Evolutionary conservation across 2,113 vertebrate genomes (phyloP).

Genomic region (Pseudorectes ferrugineus): DNA sequence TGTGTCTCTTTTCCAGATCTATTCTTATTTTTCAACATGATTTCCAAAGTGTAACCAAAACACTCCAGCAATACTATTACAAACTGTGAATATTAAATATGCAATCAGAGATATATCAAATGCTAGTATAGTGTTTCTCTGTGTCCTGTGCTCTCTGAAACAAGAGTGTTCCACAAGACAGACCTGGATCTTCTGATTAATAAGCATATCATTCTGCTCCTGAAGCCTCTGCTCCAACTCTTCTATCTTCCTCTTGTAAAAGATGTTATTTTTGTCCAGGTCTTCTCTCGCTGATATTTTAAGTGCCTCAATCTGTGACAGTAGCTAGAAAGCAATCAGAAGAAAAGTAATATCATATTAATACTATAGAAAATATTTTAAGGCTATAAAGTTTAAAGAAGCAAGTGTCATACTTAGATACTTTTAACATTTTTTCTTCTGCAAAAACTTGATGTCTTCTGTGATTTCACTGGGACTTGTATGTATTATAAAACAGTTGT

Average conservation of each 20-base stretch:
- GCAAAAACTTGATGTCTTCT: not conserved
- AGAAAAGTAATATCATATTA: not conserved
- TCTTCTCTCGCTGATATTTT: slow-evolving; percentile 70
- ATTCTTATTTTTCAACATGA: not conserved
- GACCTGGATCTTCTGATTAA: slow-evolving; percentile 81
- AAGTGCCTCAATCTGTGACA: slow-evolving; percentile 75
- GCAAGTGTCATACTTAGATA: not conserved
- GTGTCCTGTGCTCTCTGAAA: not conserved
- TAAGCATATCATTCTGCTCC: slow-evolving; percentile 81
- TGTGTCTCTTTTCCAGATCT: not conserved
- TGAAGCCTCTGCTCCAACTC: slow-evolving; percentile 77
- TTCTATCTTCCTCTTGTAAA: slow-evolving; percentile 76
- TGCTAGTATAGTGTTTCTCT: not conserved
- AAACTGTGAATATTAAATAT: not conserved
- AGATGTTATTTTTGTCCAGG: slow-evolving; percentile 66
- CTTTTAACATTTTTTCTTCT: not conserved
- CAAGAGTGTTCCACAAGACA: not conserved
- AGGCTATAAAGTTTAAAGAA: not conserved
- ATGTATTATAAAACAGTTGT: not conserved
- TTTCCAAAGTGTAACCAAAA: not conserved
- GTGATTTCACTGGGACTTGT: not conserved
- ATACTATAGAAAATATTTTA: not conserved
- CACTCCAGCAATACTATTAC: not conserved
- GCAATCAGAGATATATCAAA: not conserved
- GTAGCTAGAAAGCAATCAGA: slow-evolving; percentile 68